Base-by-base conservation (phyloP, 37 sponge, comb jelly and placozoan genomes). In the Petrosia ficiformis region DNA sequence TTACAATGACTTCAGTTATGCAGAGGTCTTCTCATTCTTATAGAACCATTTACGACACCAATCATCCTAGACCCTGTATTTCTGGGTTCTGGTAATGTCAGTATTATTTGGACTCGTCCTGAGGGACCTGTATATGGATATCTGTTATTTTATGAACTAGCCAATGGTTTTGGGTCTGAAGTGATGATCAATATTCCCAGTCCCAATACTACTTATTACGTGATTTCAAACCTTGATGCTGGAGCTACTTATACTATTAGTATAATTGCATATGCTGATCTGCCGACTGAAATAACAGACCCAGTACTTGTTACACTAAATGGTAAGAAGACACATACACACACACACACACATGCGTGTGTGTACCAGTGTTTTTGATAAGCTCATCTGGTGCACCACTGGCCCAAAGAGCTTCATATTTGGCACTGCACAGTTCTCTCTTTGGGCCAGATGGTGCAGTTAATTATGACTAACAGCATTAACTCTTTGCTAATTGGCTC, bases 101-200 rank as follows among this genome's bases (percentile, higher is more conserved):
- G 29, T 16, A 73, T 84, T 22, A 57, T 40, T 21, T 84, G 85
- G 85, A 61, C 52, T 4, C 74, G 73, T 3, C 73, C 72, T 21
- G 29, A 26, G 39, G 52, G 4, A n/a, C 25, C 14, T 61, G 58
- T 36, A 37, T 26, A 48, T 0, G 73, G 78, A 6, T 84, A 84
- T 43, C 39, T 38, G 25, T 32, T 84, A 8, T 28, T 52, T 30
- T 78, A 78, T 34, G 26, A 33, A 5, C 25, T 5, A 26, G 44
- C n/a, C 2, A 22, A 43, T 14, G 28, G 30, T 1, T 0, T 22
- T 19, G 57, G 39, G 22, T 28, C 67, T 16, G 56, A 26, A 44
- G 21, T 14, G 70, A 21, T 69, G 42, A 43, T 77, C 33, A 66
- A 33, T 22, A 37, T 63, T 24, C 36, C 48, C 6, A 14, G 36